phyloP scores from a whole-genome alignment of 2,888 invertebrate species.

The Philereme transversata region DNA sequence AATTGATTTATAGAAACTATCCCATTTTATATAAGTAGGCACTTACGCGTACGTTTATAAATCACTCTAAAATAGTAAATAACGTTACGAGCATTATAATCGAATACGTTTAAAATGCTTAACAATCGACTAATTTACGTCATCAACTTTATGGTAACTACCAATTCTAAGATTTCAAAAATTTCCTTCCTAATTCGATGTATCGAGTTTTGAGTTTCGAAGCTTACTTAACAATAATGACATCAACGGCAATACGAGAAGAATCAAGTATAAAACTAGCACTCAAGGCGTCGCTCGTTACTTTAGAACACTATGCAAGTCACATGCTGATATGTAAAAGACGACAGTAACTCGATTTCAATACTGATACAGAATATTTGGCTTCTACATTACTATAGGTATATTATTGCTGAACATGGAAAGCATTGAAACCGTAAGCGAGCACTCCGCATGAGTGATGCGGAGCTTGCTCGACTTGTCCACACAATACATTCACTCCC shows the following conservation, averaged over 20 bases:
- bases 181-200: slow-evolving; percentile 75
- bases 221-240: slow-evolving; percentile 65
- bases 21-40: slow-evolving; percentile 58
- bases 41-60: slow-evolving; percentile 45
- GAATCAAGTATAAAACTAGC: slow-evolving; percentile 44
- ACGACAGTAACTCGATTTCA: slow-evolving; percentile 73
- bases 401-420: slow-evolving; percentile 55
- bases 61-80: slow-evolving; percentile 51
- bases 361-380: slow-evolving; percentile 75
- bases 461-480: slow-evolving; percentile 42
- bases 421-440: slow-evolving; percentile 64
- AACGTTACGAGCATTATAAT: slow-evolving; percentile 52
- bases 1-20: slow-evolving; percentile 43
- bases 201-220: slow-evolving; percentile 69
- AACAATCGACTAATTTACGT: slow-evolving; percentile 60
- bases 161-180: slow-evolving; percentile 61
- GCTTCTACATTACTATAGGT: slow-evolving; percentile 47
- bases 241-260: slow-evolving; percentile 69
- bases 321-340: slow-evolving; percentile 82
- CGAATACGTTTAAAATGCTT: slow-evolving; percentile 58
- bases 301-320: slow-evolving; percentile 74
- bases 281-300: slow-evolving; percentile 64
- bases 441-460: slow-evolving; percentile 48
- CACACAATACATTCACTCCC: slow-evolving; percentile 56
- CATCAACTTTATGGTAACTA: slow-evolving; percentile 58